Percentiles rank a stretch among this genome's conserved stretches.
Evolutionary conservation across 2,888 invertebrate genomes (phyloP).

Genomic region (Papilio gigon): DNA sequence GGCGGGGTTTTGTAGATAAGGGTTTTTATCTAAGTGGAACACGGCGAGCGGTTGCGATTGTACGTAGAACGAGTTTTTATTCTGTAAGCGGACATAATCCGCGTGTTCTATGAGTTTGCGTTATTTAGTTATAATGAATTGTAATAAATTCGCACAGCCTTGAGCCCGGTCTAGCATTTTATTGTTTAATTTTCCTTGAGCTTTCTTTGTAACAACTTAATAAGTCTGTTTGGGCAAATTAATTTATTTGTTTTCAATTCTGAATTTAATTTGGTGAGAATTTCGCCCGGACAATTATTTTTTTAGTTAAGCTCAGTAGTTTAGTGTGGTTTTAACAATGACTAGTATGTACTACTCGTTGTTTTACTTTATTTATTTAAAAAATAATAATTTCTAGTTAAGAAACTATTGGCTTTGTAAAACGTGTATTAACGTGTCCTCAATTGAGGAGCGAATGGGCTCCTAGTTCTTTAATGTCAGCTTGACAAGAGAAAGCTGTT

Average conservation of each 20-base stretch:
- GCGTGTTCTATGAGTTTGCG: conserved; percentile 16
- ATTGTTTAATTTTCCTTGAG: not conserved
- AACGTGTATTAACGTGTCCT: conserved; percentile 31
- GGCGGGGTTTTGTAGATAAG: too few species aligned
- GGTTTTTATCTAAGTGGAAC: too few species aligned
- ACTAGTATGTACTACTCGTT: not conserved
- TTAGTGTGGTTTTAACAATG: not conserved
- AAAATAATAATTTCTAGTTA: not conserved
- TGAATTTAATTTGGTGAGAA: not conserved
- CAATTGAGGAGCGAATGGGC: conserved; percentile 21
- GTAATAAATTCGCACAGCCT: not conserved
- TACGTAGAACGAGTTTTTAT: conserved; percentile 13
- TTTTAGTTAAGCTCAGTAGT: too few species aligned
- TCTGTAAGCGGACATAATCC: conserved; percentile 20
- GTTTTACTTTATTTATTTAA: not conserved
- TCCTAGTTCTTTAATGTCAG: conserved; percentile 34
- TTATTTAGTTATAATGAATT: conserved; percentile 7
- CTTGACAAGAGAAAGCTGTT: conserved; percentile 40
- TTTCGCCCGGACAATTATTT: not conserved
- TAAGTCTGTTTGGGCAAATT: not conserved
- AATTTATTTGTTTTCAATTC: not conserved
- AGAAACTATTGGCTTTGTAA: conserved; percentile 9
- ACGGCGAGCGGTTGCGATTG: conserved; percentile 12
- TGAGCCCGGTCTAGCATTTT: not conserved
- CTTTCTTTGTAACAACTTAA: not conserved